phyloP scores from a whole-genome alignment of 2,888 invertebrate genomes.

The Byasa hedistus region DNA sequence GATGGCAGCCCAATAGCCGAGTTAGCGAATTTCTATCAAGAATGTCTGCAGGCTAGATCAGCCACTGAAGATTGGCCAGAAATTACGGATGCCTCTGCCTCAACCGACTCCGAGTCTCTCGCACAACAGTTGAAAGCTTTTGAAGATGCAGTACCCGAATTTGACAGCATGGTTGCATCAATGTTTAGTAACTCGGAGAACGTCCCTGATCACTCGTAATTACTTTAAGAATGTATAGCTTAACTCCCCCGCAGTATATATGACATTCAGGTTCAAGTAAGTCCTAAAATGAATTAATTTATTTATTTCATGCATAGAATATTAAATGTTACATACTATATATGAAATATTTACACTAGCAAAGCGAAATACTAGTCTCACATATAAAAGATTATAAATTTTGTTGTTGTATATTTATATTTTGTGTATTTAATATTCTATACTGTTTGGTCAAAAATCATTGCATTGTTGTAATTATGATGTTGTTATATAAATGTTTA shows the following conservation, averaged over 20 bases:
- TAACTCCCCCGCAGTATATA: neutral
- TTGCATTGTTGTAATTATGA: neutral
- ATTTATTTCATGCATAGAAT: neutral
- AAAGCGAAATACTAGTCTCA: neutral
- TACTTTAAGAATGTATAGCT: neutral
- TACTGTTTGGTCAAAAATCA: neutral
- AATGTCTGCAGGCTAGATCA: constrained; percentile 85
- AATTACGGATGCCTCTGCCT: constrained; percentile 42
- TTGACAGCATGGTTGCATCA: constrained; percentile 87
- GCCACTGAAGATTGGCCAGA: constrained; percentile 60
- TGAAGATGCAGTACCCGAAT: constrained; percentile 87
- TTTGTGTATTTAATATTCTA: neutral
- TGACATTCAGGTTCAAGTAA: neutral
- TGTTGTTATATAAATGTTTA: neutral
- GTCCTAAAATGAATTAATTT: neutral
- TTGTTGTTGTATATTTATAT: neutral
- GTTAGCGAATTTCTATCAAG: constrained; percentile 88
- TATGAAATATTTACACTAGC: neutral
- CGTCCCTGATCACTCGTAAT: constrained; percentile 45
- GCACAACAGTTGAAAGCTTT: constrained; percentile 86
- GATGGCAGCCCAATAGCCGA: constrained; percentile 86
- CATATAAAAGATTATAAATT: neutral
- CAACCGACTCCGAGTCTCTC: constrained; percentile 77
- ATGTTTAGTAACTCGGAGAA: constrained; percentile 78
- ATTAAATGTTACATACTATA: neutral